Evolutionary conservation across 2,113 vertebrate genomes (phyloP).

Genomic region (Podilymbus podiceps): DNA sequence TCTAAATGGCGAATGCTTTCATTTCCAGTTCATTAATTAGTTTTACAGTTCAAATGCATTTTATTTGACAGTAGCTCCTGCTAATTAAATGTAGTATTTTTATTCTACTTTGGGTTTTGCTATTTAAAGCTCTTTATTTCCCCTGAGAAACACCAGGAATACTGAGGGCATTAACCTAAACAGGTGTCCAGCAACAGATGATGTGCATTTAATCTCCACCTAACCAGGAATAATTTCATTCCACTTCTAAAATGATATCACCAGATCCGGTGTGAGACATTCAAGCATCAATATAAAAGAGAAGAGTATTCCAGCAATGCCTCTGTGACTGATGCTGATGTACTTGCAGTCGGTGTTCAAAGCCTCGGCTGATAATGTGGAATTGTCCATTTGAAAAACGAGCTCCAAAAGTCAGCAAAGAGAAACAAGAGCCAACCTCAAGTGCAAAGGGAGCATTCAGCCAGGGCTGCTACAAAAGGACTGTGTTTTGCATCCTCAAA

Average conservation of each 20-base stretch:
- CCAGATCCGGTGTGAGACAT: conserved; percentile 28
- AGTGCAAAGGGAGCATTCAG: neutral
- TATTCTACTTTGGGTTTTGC: neutral
- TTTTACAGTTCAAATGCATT: conserved; percentile 3
- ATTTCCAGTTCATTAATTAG: conserved; percentile 28
- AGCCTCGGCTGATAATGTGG: neutral
- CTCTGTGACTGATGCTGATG: neutral
- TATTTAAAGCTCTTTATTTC: conserved; percentile 26
- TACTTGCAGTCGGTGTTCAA: neutral
- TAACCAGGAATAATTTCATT: conserved; percentile 13
- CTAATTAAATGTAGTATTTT: neutral
- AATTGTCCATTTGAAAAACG: neutral
- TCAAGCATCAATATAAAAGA: neutral
- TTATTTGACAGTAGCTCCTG: neutral
- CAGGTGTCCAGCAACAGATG: conserved; percentile 47
- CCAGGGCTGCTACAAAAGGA: neutral
- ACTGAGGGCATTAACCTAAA: conserved; percentile 15
- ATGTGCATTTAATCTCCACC: conserved; percentile 36
- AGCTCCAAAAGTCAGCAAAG: neutral
- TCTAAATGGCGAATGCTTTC: neutral
- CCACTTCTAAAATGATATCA: neutral
- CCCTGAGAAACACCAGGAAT: neutral
- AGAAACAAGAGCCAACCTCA: neutral
- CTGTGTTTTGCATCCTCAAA: neutral
- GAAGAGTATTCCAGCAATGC: conserved; percentile 33